Base-by-base conservation (phyloP, 2,888 invertebrate species). In the Chrysolina oricalcia region DNA sequence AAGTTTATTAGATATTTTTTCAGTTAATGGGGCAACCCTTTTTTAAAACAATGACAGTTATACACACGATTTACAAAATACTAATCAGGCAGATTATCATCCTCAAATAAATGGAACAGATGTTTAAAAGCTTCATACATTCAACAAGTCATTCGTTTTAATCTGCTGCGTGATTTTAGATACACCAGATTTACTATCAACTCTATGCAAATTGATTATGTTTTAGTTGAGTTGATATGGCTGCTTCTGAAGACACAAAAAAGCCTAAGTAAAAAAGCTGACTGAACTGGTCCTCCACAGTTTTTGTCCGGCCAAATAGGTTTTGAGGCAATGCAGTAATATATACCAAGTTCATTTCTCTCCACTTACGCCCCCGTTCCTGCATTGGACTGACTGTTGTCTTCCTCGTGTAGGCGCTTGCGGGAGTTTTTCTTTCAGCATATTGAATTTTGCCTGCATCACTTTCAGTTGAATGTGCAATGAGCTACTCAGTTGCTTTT, bases 401-500 rank as follows among this genome's bases (percentile, higher is more conserved):
- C 68, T 64, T 4, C 66, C 73, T 43, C 68, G 40, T 15, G 17
- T 35, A n/a, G 76, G 72, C 43, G 50, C 63, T 66, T 73, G 75
- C 17, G 76, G 74, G 13, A 79, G 71, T 72, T 93, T 92, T 84
- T 94, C 93, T 76, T 94, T 92, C 59, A 95, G 90, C 78, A 92
- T 89, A 84, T 93, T 93, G 87, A 94, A 95, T 85, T 93, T 94
- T 72, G 93, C 92, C 87, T 95, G 94, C 87, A 95, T 93, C 81
- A 92, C 90, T 62, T 91, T 90, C 84, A 95, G 91, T 87, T 95
- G 95, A 75, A 92, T 90, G 80, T 94, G 92, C 78, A 95, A 91
- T n/a, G 94, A 92, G 76, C 91, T 92, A 48, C 94, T 94, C 82
- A 95, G 91, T 89, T 96, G 95, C 81, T 93, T 92, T 88, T 95